Conservation (phyloP, 2,113 vertebrate genomes). For the Reinhardtius hippoglossoides region DNA sequence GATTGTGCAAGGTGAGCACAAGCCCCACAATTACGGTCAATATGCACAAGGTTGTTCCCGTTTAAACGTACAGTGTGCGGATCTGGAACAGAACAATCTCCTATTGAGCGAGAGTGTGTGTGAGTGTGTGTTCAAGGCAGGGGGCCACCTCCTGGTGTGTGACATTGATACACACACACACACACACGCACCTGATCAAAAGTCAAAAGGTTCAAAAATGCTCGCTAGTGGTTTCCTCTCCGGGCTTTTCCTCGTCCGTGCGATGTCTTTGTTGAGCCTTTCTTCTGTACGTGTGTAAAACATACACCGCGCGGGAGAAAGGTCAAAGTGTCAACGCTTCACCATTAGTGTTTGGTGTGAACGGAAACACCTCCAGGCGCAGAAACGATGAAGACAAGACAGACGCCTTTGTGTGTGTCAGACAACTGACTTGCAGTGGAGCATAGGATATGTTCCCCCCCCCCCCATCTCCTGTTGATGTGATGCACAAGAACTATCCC, state of each 20-base stretch:
- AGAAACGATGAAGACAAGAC: constrained; percentile 15
- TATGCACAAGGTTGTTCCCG: constrained; percentile 34
- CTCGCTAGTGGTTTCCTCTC: constrained; percentile 30
- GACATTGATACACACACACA: constrained; percentile 41
- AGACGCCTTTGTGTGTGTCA: constrained; percentile 3
- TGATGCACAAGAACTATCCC: constrained; percentile 1
- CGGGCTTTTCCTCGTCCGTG: constrained; percentile 11
- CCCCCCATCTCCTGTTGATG: not conserved
- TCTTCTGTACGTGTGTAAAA: constrained; percentile 9
- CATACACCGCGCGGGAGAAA: constrained; percentile 43
- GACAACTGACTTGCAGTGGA: not conserved
- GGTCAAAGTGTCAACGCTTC: constrained; percentile 55
- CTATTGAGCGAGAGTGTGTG: not conserved
- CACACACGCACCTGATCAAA: constrained; percentile 9
- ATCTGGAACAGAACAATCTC: constrained; percentile 5
- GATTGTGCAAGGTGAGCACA: constrained; percentile 32
- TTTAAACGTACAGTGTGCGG: not conserved
- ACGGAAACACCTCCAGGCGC: constrained; percentile 25
- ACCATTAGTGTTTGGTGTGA: constrained; percentile 10
- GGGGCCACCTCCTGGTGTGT: constrained; percentile 29
- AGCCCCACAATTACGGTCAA: constrained; percentile 37
- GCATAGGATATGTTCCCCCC: not conserved
- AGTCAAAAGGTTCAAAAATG: constrained; percentile 49
- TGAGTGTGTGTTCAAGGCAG: constrained; percentile 1
- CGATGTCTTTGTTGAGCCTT: constrained; percentile 24